Conservation (phyloP, 2,797 vertebrate genomes). For the Etheostoma nigrum region DNA sequence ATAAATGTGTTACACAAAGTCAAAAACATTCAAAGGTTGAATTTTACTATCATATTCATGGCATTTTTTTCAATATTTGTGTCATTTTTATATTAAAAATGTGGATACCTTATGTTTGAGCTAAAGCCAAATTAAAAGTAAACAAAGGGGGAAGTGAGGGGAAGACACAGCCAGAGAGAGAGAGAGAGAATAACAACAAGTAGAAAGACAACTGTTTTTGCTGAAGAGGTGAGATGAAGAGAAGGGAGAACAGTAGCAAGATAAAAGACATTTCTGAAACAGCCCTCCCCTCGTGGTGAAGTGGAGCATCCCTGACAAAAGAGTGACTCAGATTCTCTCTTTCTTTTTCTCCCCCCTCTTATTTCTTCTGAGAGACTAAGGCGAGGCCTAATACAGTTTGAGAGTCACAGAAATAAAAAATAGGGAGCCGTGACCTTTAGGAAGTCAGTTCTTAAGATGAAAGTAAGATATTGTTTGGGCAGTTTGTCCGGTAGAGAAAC, state of each 20-base stretch:
- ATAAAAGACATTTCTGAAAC: conserved; percentile 83
- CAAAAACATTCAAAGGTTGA: not conserved
- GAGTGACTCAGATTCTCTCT: conserved; percentile 70
- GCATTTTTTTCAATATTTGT: not conserved
- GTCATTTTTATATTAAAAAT: not conserved
- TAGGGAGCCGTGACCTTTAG: conserved; percentile 23
- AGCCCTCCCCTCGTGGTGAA: conserved; percentile 70
- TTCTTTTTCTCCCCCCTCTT: not conserved
- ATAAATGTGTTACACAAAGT: not conserved
- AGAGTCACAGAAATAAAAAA: conserved; percentile 15
- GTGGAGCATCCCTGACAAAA: conserved; percentile 62
- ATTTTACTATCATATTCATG: not conserved
- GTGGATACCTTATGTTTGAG: not conserved
- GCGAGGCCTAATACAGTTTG: conserved; percentile 15
- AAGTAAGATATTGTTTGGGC: not conserved
- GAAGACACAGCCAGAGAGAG: conserved; percentile 7
- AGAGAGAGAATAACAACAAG: conserved; percentile 16
- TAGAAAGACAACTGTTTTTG: conserved; percentile 32
- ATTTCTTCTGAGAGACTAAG: conserved; percentile 7
- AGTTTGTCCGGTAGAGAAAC: conserved; percentile 1
- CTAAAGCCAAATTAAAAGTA: conserved; percentile 34
- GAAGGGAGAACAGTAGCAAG: conserved; percentile 72
- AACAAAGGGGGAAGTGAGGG: conserved; percentile 11
- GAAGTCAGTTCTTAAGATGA: conserved; percentile 1
- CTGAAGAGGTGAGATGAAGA: conserved; percentile 68